A percentile compares a stretch with the other conserved stretches of the same genome.
Evolutionary conservation across 2,888 invertebrate species (phyloP).

Genomic region (Hydrotaea diabolus): DNA sequence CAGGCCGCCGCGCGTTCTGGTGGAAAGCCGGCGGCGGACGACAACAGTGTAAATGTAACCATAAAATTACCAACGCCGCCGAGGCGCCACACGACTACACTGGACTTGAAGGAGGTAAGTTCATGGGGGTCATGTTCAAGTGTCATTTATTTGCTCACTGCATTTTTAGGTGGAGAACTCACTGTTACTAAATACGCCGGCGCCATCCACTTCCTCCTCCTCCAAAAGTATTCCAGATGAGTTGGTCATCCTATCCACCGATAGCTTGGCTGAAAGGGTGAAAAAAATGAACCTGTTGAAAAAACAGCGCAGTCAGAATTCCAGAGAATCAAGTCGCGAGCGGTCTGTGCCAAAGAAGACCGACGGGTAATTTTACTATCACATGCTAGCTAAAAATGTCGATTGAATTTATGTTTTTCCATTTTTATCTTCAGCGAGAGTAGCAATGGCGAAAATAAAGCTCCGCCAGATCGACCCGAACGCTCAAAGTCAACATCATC

Average conservation of each 20-base stretch:
- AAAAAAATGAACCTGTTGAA: constrained; percentile 84
- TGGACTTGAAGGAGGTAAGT: constrained; percentile 80
- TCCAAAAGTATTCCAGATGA: constrained; percentile 81
- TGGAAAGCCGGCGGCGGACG: constrained; percentile 74
- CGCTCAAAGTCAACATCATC: constrained; percentile 72
- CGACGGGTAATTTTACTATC: constrained; percentile 75
- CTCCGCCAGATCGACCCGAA: constrained; percentile 77
- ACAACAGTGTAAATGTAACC: constrained; percentile 84
- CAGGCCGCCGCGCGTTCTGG: constrained; percentile 34
- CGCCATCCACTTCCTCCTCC: constrained; percentile 79
- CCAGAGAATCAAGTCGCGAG: constrained; percentile 78
- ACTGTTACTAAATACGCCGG: constrained; percentile 81
- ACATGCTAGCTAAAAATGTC: background rate
- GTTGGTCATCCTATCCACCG: constrained; percentile 85
- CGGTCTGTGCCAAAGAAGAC: constrained; percentile 76
- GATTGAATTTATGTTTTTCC: background rate
- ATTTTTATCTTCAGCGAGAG: constrained; percentile 40
- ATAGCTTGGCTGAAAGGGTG: constrained; percentile 86
- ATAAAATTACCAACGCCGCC: constrained; percentile 87
- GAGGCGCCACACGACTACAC: constrained; percentile 84
- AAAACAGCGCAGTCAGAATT: constrained; percentile 79
- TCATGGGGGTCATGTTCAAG: background rate
- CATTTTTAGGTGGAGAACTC: constrained; percentile 79
- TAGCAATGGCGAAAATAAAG: constrained; percentile 69
- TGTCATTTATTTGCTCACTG: background rate